Conservation (phyloP, 2,888 invertebrate genomes). For the Spialia ferax region DNA sequence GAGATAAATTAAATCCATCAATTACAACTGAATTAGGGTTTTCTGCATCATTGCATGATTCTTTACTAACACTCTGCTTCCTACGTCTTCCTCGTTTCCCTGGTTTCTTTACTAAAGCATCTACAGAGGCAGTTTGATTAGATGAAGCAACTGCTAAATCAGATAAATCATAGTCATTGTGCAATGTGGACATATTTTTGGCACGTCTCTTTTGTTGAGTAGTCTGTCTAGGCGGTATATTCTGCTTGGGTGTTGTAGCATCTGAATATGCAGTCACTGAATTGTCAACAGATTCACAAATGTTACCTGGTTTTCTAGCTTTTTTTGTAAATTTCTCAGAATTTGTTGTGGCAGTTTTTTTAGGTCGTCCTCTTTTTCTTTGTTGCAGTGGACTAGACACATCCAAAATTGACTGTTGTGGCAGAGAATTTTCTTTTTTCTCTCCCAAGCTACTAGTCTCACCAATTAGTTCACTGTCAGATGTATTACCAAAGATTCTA, state of each 20-base stretch:
- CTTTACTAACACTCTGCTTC: not conserved
- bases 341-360: not conserved
- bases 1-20: not conserved
- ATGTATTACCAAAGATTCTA: not conserved
- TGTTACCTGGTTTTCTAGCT: not conserved
- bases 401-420: not conserved
- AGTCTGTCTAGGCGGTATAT: not conserved
- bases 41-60: not conserved
- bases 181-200: not conserved
- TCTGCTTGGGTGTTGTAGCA: not conserved
- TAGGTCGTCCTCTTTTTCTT: constrained; percentile 7
- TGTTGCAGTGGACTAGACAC: not conserved
- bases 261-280: not conserved
- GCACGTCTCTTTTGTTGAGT: not conserved
- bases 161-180: not conserved
- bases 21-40: not conserved
- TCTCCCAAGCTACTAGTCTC: not conserved
- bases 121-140: not conserved
- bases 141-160: not conserved
- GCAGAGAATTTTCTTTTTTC: not conserved
- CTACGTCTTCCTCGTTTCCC: not conserved
- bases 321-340: not conserved
- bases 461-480: not conserved
- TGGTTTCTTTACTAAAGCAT: not conserved
- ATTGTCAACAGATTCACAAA: not conserved